Evolutionary conservation across 2,888 invertebrate species (phyloP), one percentile per base, ranked within the genome.

Genomic region (Leptothorax acervorum): DNA sequence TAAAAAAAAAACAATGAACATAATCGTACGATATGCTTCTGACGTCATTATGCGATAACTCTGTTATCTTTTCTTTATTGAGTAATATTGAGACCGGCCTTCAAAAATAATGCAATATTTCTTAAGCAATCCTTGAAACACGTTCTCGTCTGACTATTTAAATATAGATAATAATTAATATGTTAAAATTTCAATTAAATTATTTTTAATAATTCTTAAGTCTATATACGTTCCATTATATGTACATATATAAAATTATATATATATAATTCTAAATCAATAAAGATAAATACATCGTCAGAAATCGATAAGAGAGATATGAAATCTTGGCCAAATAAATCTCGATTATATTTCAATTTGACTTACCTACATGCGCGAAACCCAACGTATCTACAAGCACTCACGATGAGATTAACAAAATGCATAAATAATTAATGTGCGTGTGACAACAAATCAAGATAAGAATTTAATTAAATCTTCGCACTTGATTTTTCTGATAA

Each of bases 401-500:
- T 53, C 68, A 11, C 8, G n/a, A 55, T 18, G 8, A 66, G 48
- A 75, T 86, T 53, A 53, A 53, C 28, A 35, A 31, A 68, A 53
- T 15, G 28, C 48, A 12, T 35, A 62, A 9, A 45, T 60, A 28
- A 73, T 51, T 60, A 35, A 39, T 2, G 1, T 48, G 28, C 3
- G 3, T 3, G 2, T 57, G 28, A 73, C 28, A 23, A 18, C 4
- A 0, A 75, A 51, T 23, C 8, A 39, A 48, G 75, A 76, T 51
- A 65, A 3, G 9, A 12, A 65, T 76, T 63, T 45, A 57, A 63
- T 76, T 76, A 76, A 65, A 53, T 15, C 8, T 74, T 48, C 2
- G 39, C 18, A 42, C 4, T 28, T 28, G 15, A 65, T 48, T 60
- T 68, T n/a, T 53, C 42, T 39, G 55, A 83, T 78, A 87, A 74